Base-by-base conservation (phyloP, 2,888 invertebrate species). In the Orthosia gothica region DNA sequence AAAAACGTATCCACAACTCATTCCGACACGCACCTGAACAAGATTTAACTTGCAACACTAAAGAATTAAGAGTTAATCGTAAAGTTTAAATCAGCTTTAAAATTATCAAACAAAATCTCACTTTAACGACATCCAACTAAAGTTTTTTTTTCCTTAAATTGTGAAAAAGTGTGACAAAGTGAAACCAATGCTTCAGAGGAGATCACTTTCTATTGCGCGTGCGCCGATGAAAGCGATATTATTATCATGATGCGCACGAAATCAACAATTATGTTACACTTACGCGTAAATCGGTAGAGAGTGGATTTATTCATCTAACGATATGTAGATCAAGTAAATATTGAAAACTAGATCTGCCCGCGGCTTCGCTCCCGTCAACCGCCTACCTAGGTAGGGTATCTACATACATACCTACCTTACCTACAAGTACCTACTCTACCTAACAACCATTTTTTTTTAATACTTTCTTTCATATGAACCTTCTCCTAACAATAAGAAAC, bases 171-270 rank as follows among this genome's bases (percentile, higher is more conserved):
- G 66, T 68, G 61, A 63, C 82, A 70, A 83, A 87, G 90, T 85
- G 90, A 89, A 89, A 90, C 85, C 76, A 84, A 81, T 72, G 68
- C 65, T 81, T 77, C 69, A 65, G 70, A 79, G 76, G 80, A 87
- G 82, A 80, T 83, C 83, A 89, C 92, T 93, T 92, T 93, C 93
- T 91, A 90, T 23, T 32, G 69, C 82, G 77, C 82, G 86, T 82
- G 88, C 86, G 76, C 74, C 58, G 79, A 88, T 84, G 91, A 91
- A 91, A 92, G 89, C 84, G 87, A 88, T 76, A 86, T 88, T 88
- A 82, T 89, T 89, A 82, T 79, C 84, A 87, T 87, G 82, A 89
- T 87, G 86, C 79, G 82, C 90, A 91, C 89, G 88, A 90, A 83
- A 88, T 87, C 73, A 74, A 82, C 74, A 86, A 86, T 85, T 82